phyloP scores from a whole-genome alignment of 2,113 vertebrate species.

The Thermophis baileyi region DNA sequence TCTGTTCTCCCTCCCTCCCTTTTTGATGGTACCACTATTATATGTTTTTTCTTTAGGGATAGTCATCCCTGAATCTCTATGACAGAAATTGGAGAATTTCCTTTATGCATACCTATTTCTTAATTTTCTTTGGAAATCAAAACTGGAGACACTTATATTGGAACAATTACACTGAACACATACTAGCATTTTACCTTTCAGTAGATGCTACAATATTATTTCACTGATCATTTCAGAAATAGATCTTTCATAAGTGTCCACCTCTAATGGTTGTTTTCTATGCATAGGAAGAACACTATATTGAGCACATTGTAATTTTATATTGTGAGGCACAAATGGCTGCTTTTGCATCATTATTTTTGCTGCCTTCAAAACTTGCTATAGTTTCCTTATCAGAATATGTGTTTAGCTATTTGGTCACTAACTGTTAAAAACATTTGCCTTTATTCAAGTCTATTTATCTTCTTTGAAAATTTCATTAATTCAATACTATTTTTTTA shows the following conservation, averaged over 20 bases:
- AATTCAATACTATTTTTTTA: neutral
- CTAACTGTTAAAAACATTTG: neutral
- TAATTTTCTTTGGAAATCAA: conserved; percentile 2
- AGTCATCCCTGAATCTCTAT: neutral
- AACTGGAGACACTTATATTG: rapidly evolving
- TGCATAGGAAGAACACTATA: neutral
- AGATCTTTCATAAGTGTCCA: neutral
- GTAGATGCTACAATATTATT: neutral
- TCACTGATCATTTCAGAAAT: conserved; percentile 2
- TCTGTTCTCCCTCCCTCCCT: neutral
- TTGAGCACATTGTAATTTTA: rapidly evolving
- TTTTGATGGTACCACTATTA: neutral
- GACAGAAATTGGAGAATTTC: rapidly evolving
- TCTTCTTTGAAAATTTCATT: neutral
- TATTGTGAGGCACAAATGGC: conserved; percentile 11
- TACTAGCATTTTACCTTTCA: neutral
- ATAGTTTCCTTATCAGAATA: neutral
- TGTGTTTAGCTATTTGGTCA: neutral
- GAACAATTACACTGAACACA: neutral
- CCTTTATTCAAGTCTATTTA: neutral
- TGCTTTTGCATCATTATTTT: neutral
- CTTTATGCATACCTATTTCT: neutral
- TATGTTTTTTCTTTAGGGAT: neutral
- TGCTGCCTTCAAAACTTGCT: rapidly evolving
- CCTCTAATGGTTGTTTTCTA: neutral